A percentile compares a stretch with the other conserved stretches of the same genome.
Evolutionary conservation across 2,797 vertebrate genomes (phyloP).

Genomic region (Linurgus olivaceus): DNA sequence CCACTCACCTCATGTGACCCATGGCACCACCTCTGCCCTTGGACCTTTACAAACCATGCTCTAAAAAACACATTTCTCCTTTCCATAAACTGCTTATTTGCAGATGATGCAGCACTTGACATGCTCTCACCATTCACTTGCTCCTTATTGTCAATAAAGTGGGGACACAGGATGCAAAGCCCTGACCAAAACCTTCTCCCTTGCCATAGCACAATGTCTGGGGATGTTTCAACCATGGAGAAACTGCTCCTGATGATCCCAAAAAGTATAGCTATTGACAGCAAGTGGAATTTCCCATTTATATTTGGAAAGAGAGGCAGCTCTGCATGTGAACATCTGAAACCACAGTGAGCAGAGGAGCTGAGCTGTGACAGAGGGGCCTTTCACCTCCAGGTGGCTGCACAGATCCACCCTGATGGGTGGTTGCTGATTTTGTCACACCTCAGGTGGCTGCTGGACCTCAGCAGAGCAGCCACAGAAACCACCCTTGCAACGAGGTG

Average conservation of each 20-base stretch:
- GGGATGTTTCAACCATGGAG: not conserved
- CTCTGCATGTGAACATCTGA: not conserved
- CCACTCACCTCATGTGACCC: fast-evolving
- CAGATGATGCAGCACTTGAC: not conserved
- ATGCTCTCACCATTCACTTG: fast-evolving
- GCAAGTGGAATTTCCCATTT: slow-evolving; percentile 26
- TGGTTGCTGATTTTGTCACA: not conserved
- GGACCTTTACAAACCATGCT: not conserved
- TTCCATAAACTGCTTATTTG: not conserved
- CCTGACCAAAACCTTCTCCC: not conserved
- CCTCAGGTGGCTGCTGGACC: not conserved
- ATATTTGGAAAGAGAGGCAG: not conserved
- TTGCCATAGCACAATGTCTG: fast-evolving
- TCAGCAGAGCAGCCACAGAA: not conserved
- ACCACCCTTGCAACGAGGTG: fast-evolving
- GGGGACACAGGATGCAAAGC: not conserved
- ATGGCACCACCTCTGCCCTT: not conserved
- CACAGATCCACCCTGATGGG: not conserved
- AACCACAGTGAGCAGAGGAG: not conserved
- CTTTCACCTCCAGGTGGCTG: slow-evolving; percentile 16
- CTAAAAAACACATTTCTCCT: not conserved
- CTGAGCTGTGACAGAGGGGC: slow-evolving; percentile 20
- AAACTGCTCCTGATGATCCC: not conserved
- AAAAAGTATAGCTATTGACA: slow-evolving; percentile 1
- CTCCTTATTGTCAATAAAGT: not conserved